Percentiles rank a stretch among this genome's conserved stretches.
Conservation (phyloP, 2,797 vertebrate genomes). For the Ibycter americanus region DNA sequence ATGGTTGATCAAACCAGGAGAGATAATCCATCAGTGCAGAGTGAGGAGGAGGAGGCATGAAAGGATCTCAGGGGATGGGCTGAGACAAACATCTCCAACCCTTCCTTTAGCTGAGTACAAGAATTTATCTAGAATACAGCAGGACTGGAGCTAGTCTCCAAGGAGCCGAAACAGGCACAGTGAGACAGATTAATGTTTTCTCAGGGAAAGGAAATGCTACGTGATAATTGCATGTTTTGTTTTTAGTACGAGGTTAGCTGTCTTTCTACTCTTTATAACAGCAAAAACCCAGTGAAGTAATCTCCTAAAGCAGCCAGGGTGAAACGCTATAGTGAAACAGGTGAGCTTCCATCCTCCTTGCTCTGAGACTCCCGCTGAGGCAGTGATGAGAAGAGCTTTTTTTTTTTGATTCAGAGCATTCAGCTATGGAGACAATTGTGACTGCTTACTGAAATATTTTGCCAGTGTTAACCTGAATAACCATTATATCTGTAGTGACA, state of each 20-base stretch:
- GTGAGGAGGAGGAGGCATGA: not conserved
- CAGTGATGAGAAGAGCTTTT: not conserved
- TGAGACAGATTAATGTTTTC: not conserved
- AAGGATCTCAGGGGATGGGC: not conserved
- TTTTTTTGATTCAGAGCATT: not conserved
- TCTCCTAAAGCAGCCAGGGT: not conserved
- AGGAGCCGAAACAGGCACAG: not conserved
- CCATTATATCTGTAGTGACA: not conserved
- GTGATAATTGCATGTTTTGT: not conserved
- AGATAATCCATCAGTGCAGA: not conserved
- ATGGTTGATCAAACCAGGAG: not conserved
- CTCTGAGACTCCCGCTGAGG: not conserved
- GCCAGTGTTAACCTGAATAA: not conserved
- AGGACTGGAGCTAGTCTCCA: not conserved
- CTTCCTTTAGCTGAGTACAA: not conserved
- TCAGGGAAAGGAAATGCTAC: not conserved
- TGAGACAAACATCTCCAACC: not conserved
- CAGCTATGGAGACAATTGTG: not conserved
- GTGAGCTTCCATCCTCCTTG: not conserved
- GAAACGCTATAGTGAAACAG: not conserved
- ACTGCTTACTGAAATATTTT: not conserved
- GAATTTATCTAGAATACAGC: not conserved
- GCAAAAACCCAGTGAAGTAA: not conserved
- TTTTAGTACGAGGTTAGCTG: not conserved
- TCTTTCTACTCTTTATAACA: not conserved